Percentiles rank a stretch among this genome's conserved stretches.
These are phyloP conservation scores for Pachyrhynchus sulphureomaculatus DNA, from an alignment of 1,140 invertebrate species.

Conservation along the genomic window DNA sequence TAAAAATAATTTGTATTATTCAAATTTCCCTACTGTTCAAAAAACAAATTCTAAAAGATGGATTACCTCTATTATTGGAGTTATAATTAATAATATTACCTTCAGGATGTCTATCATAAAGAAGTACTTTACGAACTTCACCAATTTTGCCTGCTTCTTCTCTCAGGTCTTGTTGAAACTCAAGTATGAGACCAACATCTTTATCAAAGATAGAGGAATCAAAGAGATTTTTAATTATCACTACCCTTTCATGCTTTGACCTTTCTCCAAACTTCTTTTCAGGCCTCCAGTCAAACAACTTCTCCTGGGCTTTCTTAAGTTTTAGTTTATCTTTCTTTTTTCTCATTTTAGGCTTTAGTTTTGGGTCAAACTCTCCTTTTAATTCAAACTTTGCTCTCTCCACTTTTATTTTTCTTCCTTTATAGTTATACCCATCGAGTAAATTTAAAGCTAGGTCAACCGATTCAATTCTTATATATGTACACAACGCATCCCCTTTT, in stretches of 20 bases:
- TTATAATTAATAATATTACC: too few species aligned
- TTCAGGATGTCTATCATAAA: slow-evolving; percentile 93
- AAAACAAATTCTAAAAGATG: too few species aligned
- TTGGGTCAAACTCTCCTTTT: slow-evolving; percentile 94
- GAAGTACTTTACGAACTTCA: slow-evolving; percentile 85
- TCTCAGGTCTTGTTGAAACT: slow-evolving; percentile 88
- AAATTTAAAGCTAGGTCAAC: slow-evolving; percentile 91
- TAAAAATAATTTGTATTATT: too few species aligned
- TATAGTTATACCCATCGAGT: slow-evolving; percentile 83
- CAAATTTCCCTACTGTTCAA: too few species aligned
- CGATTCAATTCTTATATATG: slow-evolving; percentile 96
- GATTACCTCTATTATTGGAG: too few species aligned
- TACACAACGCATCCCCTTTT: slow-evolving; percentile 96
- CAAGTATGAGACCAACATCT: slow-evolving; percentile 84
- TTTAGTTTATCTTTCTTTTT: slow-evolving; percentile 88
- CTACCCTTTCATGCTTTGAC: slow-evolving; percentile 83
- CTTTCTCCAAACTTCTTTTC: slow-evolving; percentile 85
- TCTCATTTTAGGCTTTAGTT: slow-evolving; percentile 89
- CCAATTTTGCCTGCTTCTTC: slow-evolving; percentile 92
- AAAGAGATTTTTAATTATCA: slow-evolving; percentile 95
- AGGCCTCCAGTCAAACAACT: slow-evolving; percentile 94
- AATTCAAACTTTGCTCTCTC: slow-evolving; percentile 93
- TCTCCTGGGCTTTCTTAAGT: slow-evolving; percentile 91
- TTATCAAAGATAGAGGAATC: slow-evolving; percentile 86
- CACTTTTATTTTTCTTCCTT: slow-evolving; percentile 80